These are phyloP conservation scores for Aegithalos caudatus DNA, from an alignment of 2,113 vertebrate genomes.

Conservation along the genomic window DNA sequence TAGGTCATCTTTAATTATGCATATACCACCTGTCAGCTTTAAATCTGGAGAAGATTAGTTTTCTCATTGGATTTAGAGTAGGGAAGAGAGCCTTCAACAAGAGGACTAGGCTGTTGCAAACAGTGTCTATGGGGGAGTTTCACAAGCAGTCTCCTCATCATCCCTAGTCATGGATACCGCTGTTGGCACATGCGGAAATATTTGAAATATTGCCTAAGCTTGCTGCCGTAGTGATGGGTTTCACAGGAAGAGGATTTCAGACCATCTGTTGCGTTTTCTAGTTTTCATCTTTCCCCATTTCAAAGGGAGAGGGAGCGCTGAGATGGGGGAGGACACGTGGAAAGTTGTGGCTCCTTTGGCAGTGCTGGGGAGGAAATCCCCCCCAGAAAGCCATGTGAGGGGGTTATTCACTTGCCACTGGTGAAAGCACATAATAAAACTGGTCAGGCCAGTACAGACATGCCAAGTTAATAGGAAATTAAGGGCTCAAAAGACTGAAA, in stretches of 20 bases:
- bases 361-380: background rate
- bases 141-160: slow-evolving; percentile 48
- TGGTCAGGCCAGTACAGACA: background rate
- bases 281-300: slow-evolving; percentile 51
- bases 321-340: background rate
- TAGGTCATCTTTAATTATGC: slow-evolving; percentile 82
- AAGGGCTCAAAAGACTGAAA: background rate
- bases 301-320: background rate
- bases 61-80: slow-evolving; percentile 47
- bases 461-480: background rate
- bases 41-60: slow-evolving; percentile 69
- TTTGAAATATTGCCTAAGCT: slow-evolving; percentile 60
- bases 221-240: slow-evolving; percentile 44
- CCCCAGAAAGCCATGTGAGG: background rate
- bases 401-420: background rate
- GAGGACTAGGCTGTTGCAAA: slow-evolving; percentile 61
- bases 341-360: background rate
- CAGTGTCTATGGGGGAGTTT: slow-evolving; percentile 58
- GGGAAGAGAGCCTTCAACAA: slow-evolving; percentile 61
- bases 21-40: slow-evolving; percentile 77
- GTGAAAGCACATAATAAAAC: background rate
- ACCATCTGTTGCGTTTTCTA: slow-evolving; percentile 74
- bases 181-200: slow-evolving; percentile 43
- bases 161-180: slow-evolving; percentile 33
- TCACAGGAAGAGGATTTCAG: slow-evolving; percentile 53